Base-by-base conservation (phyloP, 2,797 vertebrate species). In the Manis crassicaudata region DNA sequence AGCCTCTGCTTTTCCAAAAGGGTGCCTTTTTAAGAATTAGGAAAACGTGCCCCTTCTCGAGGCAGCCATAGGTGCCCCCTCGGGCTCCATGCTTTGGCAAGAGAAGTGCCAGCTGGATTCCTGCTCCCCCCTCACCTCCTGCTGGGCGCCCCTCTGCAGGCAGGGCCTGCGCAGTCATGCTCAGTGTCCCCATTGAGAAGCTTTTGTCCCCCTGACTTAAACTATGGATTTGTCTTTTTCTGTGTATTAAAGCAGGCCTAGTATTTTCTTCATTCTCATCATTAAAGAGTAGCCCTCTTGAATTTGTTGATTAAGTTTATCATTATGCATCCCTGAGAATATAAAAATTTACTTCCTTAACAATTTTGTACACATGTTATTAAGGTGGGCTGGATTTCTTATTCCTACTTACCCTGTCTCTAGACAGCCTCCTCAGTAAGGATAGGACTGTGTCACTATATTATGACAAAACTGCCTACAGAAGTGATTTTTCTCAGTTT, bases 401-500 rank as follows among this genome's bases (percentile, higher is more conserved):
- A 76, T 50, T 40, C 20, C 46, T 67, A 32, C 60, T 85, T 79
- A 52, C 29, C 21, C 27, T 63, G 60, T 83, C 25, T 92, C 32
- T 67, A 23, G 9, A 20, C 18, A 65, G 37, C 13, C 6, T 86
- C 6, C 8, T 70, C 29, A 73, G 81, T 12, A 72, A 62, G 60
- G 50, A 50, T 25, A 85, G 37, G 43, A 50, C n/a, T 8, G 1
- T 56, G 25, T 58, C 73, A 52, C 35, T 40, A 4, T 60, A 21
- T 88, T 65, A 60, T 52, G 16, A 85, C 67, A 86, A 85, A 88
- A 76, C 32, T 83, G 21, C 60, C 77, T 37, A 32, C 35, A 58
- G 46, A 75, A 70, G 52, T 75, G 60, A 73, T 35, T 90, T 92
- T 81, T 81, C 68, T 81, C 68, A 20, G 56, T 97, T 96, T 93